Base-by-base conservation (phyloP, 1,140 invertebrate species). In the Paralvinella palmiformis region DNA sequence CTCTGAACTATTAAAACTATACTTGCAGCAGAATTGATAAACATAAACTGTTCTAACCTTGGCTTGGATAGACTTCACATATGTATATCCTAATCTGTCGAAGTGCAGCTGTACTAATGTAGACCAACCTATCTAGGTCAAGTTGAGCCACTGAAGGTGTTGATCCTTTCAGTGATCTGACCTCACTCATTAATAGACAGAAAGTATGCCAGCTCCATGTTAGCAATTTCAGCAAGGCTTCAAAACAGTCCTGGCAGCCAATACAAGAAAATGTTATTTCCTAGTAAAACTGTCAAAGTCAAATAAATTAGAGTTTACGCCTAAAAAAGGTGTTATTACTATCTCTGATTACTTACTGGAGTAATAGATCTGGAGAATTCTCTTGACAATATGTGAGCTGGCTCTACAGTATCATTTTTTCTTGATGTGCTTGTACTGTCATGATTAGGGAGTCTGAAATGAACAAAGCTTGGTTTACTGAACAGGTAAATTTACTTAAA, bases 61-160 rank as follows among this genome's bases (percentile, higher is more conserved):
- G 83, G 74, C 89, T 88, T 0, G 92, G 92, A 80, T 94, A 95
- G 31, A 94, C 88, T 79, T 94, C 91, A 76, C 89, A 91, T 24
- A 89, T 89, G 69, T 92, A 96, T 10, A 87, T 91, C 68, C 88
- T 85, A 5, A 95, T 79, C 10, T 96, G 81, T 52, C 92, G 83
- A 50, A 96, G 81, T 76, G 88, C 90, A 6, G 91, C 88, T 75
- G 88, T 86, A 71, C 88, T 90, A 33, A 94, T 90, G 74, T 92
- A 94, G 31, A 92, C 90, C n/a, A 95, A 81, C 73, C 89, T 84
- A 74, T 93, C 89, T 67, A 94, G 82, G 75, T 91, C 78, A 6
- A 73, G 63, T 1, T 76, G 59, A 1, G 72, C 71, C 17, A 73
- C 75, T 27, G 64, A 65, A 32, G 70, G 67, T 62, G 66, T 72